Evolutionary conservation across 2,888 invertebrate genomes (phyloP), one percentile per base, ranked within the genome.

Genomic region (Lingula anatina): DNA sequence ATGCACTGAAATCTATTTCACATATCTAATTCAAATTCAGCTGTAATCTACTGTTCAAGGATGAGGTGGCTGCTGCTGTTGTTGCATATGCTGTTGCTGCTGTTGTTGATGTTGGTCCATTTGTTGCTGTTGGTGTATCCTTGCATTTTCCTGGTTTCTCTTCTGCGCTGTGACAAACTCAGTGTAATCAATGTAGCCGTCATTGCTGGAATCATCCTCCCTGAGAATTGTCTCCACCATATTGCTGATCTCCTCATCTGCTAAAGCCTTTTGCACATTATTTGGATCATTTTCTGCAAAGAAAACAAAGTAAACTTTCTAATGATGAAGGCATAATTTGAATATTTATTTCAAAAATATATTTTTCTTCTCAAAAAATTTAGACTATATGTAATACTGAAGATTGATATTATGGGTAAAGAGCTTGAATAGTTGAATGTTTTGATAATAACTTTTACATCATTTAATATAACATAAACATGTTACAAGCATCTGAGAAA

Each of bases 181-280:
- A 21, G 53, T 55, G 47, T 67, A 68, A 51, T 67, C 67, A n/a
- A 70, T 62, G 43, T 61, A 70, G 18, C 70, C 70, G 49, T 70
- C 68, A 2, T 48, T 40, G 57, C 68, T 56, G 20, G 63, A 49
- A 53, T 70, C 70, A 52, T 68, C 66, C 31, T 69, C 65, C 35
- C 58, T 45, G 3, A 70, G 56, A 9, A 67, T 61, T 42, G 61
- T 54, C 38, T 69, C 70, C 9, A 70, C 66, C 25, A 70, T 66
- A 49, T 66, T 65, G 31, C 56, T 38, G 21, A 70, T 64, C 52
- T 69, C 68, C 5, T 57, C 57, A 47, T 70, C 70, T 24, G 53
- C 46, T 12, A 46, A 47, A 23, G 36, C 9, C 36, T 47, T 41
- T 12, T 9, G 31, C 31, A 31, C 15, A 12, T 31, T 31, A 9